Evolutionary conservation across 2,888 invertebrate genomes (phyloP).

Genomic region (Lasioglossum vierecki): DNA sequence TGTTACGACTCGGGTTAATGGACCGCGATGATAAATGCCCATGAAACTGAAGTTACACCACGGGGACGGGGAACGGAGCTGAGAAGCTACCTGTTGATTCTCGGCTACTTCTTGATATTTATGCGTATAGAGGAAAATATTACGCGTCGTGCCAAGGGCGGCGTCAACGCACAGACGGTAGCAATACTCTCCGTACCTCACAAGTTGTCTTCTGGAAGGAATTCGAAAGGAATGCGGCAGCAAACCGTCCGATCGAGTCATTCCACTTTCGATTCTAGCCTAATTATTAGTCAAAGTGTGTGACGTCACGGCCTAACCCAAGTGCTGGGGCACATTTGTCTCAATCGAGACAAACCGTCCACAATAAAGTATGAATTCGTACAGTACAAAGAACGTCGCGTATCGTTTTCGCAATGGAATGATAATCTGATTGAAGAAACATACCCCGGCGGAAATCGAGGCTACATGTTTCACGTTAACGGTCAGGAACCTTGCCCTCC

Average conservation of each 20-base stretch:
- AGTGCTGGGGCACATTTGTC: too few species aligned
- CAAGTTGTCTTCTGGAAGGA: too few species aligned
- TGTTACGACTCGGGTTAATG: conserved; percentile 56
- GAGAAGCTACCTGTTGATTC: conserved; percentile 68
- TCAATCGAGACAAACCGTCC: too few species aligned
- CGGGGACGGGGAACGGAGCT: conserved; percentile 20
- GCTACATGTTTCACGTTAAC: background rate
- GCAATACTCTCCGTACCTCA: background rate
- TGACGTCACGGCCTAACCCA: too few species aligned
- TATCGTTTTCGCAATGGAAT: conserved; percentile 11
- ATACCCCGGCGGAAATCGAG: background rate
- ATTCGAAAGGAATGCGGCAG: too few species aligned
- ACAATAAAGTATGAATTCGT: too few species aligned
- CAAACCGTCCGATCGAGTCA: too few species aligned
- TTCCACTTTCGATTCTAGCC: too few species aligned
- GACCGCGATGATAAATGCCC: conserved; percentile 55
- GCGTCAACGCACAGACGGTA: background rate
- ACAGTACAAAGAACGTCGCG: background rate
- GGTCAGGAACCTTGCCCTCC: background rate
- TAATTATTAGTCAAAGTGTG: too few species aligned
- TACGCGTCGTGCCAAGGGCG: conserved; percentile 8
- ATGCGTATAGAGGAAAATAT: conserved; percentile 45
- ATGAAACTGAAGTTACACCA: conserved; percentile 49
- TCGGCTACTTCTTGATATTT: conserved; percentile 50
- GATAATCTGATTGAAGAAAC: conserved; percentile 2